phyloP scores from a whole-genome alignment of 2,113 vertebrate genomes.

The Phylloscopus trochiloides region DNA sequence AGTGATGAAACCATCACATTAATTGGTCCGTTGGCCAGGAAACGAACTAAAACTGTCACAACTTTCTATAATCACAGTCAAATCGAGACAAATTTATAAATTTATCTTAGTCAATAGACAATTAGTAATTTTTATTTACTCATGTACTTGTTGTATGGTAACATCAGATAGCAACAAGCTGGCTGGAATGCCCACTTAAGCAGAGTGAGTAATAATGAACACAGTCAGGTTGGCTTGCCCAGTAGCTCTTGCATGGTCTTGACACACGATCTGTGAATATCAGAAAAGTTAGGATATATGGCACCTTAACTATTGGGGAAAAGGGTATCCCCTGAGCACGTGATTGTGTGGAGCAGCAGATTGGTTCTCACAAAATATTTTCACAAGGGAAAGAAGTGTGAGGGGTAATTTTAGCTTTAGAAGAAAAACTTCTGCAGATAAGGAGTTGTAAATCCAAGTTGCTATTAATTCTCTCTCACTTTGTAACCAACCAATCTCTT shows the following conservation, averaged over 20 bases:
- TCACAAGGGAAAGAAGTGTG: background rate
- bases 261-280: background rate
- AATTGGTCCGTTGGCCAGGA: too few relatives aligned
- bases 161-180: background rate
- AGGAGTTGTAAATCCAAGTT: background rate
- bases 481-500: background rate
- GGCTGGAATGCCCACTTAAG: background rate
- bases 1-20: too few relatives aligned
- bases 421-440: background rate
- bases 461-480: background rate
- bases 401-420: background rate
- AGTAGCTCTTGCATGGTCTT: background rate
- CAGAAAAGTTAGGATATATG: background rate
- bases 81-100: background rate
- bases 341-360: background rate
- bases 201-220: background rate
- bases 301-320: background rate
- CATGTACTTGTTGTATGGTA: background rate
- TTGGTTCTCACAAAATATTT: background rate
- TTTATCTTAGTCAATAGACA: background rate
- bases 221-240: background rate
- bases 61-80: background rate
- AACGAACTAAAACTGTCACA: too few relatives aligned
- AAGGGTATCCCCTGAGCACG: background rate
- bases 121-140: background rate